Evolutionary conservation across 2,888 invertebrate species (phyloP).

Genomic region (Rhagium mordax): DNA sequence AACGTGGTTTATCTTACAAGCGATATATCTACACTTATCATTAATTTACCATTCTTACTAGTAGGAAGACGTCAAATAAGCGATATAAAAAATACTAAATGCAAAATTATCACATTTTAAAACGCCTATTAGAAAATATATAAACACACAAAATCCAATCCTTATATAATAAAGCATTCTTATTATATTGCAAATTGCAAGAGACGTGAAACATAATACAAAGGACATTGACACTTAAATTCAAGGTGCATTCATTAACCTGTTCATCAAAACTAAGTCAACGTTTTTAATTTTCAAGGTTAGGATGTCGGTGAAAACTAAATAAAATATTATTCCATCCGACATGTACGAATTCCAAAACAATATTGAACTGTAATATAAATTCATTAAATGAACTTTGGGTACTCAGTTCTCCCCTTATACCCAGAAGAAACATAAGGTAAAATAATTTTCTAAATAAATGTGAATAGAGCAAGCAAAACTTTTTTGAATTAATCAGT

Average conservation of each 20-base stretch:
- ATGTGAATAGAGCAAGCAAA: too few species aligned
- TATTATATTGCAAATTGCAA: not conserved
- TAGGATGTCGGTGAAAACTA: slow-evolving; percentile 34
- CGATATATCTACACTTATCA: too few species aligned
- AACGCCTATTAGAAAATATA: too few species aligned
- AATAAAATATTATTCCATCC: slow-evolving; percentile 36
- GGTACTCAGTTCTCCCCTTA: slow-evolving; percentile 41
- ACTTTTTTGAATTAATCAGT: too few species aligned
- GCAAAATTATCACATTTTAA: too few species aligned
- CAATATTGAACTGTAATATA: slow-evolving; percentile 38
- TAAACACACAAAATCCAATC: too few species aligned
- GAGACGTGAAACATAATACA: not conserved
- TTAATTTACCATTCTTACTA: too few species aligned
- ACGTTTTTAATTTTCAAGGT: slow-evolving; percentile 44
- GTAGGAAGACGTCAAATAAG: too few species aligned
- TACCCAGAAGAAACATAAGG: slow-evolving; percentile 21
- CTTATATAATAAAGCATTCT: not conserved
- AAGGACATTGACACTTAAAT: slow-evolving; percentile 39
- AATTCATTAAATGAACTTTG: slow-evolving; percentile 31
- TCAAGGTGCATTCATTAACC: slow-evolving; percentile 46
- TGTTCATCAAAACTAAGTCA: slow-evolving; percentile 39
- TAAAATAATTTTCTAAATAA: not conserved
- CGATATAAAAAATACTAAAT: too few species aligned
- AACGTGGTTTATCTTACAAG: too few species aligned
- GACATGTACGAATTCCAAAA: slow-evolving; percentile 45